Conservation (phyloP, 2,797 vertebrate genomes). For the Pantherophis alleghaniensis region DNA sequence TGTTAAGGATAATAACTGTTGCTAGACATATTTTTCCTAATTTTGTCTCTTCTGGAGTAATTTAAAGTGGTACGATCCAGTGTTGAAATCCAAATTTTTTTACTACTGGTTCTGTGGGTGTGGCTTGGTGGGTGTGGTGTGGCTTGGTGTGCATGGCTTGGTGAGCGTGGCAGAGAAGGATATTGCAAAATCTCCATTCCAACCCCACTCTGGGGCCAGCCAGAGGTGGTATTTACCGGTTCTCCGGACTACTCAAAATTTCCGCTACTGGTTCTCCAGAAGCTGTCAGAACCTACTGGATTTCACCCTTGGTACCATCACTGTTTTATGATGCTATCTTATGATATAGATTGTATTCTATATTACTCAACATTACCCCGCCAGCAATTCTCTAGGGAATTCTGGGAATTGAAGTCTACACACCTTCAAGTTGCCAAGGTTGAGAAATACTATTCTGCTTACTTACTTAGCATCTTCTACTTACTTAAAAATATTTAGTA, state of each 20-base stretch:
- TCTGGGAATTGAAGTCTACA: background rate
- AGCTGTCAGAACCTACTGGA: too few species aligned
- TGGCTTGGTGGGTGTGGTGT: too few species aligned
- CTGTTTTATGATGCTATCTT: background rate
- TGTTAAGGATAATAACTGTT: background rate
- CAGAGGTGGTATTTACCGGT: too few species aligned
- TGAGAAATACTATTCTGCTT: background rate
- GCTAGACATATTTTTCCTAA: background rate
- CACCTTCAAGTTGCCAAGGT: background rate
- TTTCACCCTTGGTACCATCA: background rate
- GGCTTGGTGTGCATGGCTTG: too few species aligned
- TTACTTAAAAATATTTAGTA: background rate
- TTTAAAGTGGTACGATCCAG: background rate
- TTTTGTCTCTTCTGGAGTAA: background rate
- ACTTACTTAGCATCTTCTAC: background rate
- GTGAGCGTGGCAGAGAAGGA: too few species aligned
- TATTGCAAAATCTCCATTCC: too few species aligned
- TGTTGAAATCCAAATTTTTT: too few species aligned
- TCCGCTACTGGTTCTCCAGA: too few species aligned
- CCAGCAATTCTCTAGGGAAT: background rate
- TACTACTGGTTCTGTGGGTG: too few species aligned
- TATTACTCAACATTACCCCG: background rate
- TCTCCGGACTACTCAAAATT: too few species aligned
- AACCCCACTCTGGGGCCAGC: too few species aligned
- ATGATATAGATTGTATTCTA: background rate